Conservation (phyloP, 2,888 invertebrate genomes). For the Dasysyrphus albostriatus region DNA sequence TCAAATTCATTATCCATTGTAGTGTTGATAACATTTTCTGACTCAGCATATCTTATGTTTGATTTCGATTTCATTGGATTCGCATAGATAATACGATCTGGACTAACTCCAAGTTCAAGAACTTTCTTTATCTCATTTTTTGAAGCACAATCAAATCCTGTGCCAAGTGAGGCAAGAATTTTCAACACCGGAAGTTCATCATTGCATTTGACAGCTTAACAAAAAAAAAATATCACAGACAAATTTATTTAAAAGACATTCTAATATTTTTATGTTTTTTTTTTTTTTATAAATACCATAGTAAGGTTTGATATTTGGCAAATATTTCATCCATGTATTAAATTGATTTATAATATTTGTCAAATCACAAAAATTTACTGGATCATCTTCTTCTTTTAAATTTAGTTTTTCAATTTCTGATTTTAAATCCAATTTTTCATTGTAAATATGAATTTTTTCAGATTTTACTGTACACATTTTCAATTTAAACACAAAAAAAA, state of each 20-base stretch:
- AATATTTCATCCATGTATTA: constrained; percentile 90
- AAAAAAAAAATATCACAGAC: not conserved
- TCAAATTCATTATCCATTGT: constrained; percentile 98
- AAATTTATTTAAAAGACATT: not conserved
- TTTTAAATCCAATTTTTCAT: constrained; percentile 78
- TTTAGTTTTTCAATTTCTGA: constrained; percentile 78
- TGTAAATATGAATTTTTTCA: constrained; percentile 76
- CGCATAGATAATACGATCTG: constrained; percentile 94
- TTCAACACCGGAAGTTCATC: constrained; percentile 92
- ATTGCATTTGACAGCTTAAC: constrained; percentile 97
- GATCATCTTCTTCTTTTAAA: constrained; percentile 87
- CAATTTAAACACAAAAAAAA: not conserved
- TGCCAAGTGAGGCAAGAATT: constrained; percentile 93
- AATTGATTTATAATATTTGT: constrained; percentile 93
- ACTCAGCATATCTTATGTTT: constrained; percentile 93
- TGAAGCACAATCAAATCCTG: constrained; percentile 98
- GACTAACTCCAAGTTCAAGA: constrained; percentile 82
- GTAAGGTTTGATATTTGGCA: constrained; percentile 95
- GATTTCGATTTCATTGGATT: constrained; percentile 97
- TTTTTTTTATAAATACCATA: constrained; percentile 88
- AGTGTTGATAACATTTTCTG: constrained; percentile 91
- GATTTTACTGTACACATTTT: not conserved
- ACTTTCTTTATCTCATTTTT: constrained; percentile 92
- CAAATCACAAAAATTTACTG: constrained; percentile 95
- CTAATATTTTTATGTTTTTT: not conserved